Evolutionary conservation across 1,140 invertebrate genomes (phyloP).

Genomic region (Adoxophyes honmai): DNA sequence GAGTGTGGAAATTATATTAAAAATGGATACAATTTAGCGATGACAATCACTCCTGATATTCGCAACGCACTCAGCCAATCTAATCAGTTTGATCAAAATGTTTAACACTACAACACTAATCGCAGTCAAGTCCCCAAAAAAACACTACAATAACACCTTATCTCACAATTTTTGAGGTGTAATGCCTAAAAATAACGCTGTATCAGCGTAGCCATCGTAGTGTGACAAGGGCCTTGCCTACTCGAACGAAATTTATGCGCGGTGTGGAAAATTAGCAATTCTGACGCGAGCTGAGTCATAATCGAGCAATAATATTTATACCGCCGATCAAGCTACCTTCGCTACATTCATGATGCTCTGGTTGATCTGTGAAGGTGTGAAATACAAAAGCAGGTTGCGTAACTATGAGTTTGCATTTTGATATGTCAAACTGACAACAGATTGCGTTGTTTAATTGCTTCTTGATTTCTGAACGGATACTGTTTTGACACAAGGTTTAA

Average conservation of each 20-base stretch:
- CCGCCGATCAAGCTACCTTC: not conserved
- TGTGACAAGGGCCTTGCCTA: not conserved
- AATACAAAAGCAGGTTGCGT: too few species aligned
- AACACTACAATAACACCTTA: not conserved
- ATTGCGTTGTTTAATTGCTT: too few species aligned
- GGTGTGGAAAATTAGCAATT: slow-evolving; percentile 10
- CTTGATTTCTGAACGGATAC: too few species aligned
- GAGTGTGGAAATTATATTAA: too few species aligned
- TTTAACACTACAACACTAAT: not conserved
- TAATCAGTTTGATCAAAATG: slow-evolving; percentile 8
- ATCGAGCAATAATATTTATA: slow-evolving; percentile 7
- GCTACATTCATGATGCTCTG: not conserved
- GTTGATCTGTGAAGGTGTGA: not conserved
- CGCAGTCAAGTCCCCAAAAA: too few species aligned
- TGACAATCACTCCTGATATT: not conserved
- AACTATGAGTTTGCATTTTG: too few species aligned
- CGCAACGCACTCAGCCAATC: not conserved
- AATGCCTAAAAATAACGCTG: not conserved
- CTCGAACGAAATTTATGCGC: slow-evolving; percentile 10
- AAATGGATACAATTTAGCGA: too few species aligned
- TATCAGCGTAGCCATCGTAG: not conserved
- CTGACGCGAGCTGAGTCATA: not conserved
- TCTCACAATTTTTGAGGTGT: not conserved
- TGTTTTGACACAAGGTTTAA: too few species aligned
- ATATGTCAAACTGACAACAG: too few species aligned